Base-by-base conservation (phyloP, 2,797 vertebrate genomes). In the Halcyon badia region DNA sequence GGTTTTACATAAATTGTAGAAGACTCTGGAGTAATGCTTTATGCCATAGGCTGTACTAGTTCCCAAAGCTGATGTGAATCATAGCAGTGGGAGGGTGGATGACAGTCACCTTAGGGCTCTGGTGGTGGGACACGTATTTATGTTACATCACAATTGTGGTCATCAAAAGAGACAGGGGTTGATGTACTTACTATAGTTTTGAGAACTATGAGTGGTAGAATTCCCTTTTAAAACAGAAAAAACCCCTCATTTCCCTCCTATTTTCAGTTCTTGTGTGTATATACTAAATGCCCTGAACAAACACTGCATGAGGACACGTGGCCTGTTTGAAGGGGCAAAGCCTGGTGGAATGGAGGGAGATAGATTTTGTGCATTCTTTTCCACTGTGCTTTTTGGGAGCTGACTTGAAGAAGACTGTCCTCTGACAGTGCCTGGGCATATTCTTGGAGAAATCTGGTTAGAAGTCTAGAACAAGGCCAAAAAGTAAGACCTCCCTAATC, bases 1-100 rank as follows among this genome's bases (percentile, higher is more conserved):
- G 61, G 13, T 72, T 86, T 90, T 62, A 35, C 33, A 51, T n/a
- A 80, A 93, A 93, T 82, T 52, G 88, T 41, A 82, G 49, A 85
- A 15, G 65, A 48, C 60, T 57, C 65, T 25, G 48, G 64, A 89
- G 33, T 75, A 41, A 75, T 35, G 52, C 37, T 86, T 91, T 83
- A 33, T 58, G 62, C 73, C 42, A 58, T 10, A 44, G 56, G 72
- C 79, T 88, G 30, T 10, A 14, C 28, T 28, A 51, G 65, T 51
- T 94, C 73, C 65, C 70, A 81, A 90, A 90, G 76, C 33, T 72
- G 72, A 83, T 0, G 3, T 68, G 80, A 95, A 69, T 81, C 83
- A 65, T 3, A 72, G 62, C 54, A 89, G 83, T 46, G 44, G 54
- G 69, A 92, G 66, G 21, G 41, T 39, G 61, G 65, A 28, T 86